Evolutionary conservation across 2,888 invertebrate genomes (phyloP).

Genomic region (Cerceris ruficornis): DNA sequence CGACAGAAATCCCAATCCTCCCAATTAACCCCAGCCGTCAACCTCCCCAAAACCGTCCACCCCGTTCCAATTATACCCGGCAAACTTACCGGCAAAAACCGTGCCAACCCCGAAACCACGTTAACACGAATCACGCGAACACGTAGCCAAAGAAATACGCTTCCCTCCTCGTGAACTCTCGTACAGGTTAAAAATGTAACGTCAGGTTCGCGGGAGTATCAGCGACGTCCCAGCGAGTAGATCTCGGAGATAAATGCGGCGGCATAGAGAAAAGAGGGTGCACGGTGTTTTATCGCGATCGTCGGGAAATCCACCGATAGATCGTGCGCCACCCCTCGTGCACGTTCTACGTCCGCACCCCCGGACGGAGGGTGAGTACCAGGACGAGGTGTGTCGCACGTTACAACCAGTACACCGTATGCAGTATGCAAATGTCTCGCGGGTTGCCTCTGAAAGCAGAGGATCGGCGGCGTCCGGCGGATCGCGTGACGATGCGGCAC

Average conservation of each 20-base stretch:
- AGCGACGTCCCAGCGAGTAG: conserved; percentile 24
- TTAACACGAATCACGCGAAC: not conserved
- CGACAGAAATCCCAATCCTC: not conserved
- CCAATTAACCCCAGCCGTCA: no score
- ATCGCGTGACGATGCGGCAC: conserved; percentile 71
- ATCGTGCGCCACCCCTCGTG: not conserved
- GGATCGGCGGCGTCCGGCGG: conserved; percentile 41
- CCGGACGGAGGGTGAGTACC: no score
- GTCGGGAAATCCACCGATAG: conserved; percentile 39
- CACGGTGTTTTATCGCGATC: conserved; percentile 41
- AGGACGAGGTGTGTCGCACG: conserved; percentile 28
- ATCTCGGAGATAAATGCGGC: conserved; percentile 35
- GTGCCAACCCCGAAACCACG: not conserved
- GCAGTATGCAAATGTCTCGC: conserved; percentile 61
- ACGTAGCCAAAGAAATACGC: not conserved
- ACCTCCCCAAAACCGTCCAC: no score
- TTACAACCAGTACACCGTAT: conserved; percentile 34
- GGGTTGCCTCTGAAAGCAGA: conserved; percentile 36
- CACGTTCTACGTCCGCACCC: not conserved
- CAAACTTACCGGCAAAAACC: no score
- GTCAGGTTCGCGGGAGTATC: conserved; percentile 4
- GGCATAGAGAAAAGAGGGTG: conserved; percentile 11
- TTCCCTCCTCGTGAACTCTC: not conserved
- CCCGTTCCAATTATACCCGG: no score
- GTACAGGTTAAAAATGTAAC: not conserved